A percentile compares a stretch with the other conserved stretches of the same genome.
Evolutionary conservation across 2,113 vertebrate species (phyloP).

Genomic region (Leptodactylus fuscus): DNA sequence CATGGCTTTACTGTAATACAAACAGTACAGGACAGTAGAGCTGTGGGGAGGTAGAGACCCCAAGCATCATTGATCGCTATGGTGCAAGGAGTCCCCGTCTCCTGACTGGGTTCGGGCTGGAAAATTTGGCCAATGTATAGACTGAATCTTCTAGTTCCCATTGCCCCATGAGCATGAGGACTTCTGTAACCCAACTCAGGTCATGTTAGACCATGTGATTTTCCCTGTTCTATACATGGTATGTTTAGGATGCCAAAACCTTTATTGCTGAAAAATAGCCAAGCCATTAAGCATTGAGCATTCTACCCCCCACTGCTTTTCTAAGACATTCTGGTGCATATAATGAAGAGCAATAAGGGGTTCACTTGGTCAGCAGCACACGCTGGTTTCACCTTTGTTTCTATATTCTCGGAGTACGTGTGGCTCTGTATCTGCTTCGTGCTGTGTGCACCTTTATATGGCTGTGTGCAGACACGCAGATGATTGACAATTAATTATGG

Average conservation of each 20-base stretch:
- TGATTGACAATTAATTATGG: conserved; percentile 53
- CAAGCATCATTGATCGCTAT: no score
- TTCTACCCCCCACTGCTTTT: neutral
- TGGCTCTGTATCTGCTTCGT: neutral
- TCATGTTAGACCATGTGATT: neutral
- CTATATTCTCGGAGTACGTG: neutral
- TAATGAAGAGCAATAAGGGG: neutral
- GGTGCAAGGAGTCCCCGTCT: no score
- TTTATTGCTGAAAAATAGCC: neutral
- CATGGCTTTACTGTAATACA: no score
- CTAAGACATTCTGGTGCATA: neutral
- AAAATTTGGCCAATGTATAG: no score
- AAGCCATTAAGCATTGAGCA: neutral
- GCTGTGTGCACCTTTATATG: conserved; percentile 16
- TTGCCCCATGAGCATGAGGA: no score
- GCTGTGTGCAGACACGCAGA: conserved; percentile 16
- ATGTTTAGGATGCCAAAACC: neutral
- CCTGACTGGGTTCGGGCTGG: no score
- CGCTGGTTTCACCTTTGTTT: neutral
- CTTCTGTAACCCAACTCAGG: no score
- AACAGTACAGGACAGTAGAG: no score
- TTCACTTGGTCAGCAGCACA: neutral
- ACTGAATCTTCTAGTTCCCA: no score
- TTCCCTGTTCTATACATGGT: neutral
- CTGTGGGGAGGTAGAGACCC: no score